Conservation (phyloP, 2,113 vertebrate species). For the Alectura lathami region DNA sequence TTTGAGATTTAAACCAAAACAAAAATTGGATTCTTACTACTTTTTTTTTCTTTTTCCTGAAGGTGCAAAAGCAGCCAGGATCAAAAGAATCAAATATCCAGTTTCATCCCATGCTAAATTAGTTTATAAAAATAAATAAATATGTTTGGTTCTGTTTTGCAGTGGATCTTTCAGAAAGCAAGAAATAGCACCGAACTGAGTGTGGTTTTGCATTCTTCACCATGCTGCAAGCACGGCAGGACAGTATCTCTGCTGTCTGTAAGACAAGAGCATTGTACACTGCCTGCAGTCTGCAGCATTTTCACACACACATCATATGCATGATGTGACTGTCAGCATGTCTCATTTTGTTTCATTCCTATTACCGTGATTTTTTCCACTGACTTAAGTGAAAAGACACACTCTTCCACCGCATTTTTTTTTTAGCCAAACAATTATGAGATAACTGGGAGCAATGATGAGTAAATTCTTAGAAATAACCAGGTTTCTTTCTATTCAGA, state of each 20-base stretch:
- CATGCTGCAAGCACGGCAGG: fast-evolving
- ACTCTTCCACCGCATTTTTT: not conserved
- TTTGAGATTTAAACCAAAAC: not conserved
- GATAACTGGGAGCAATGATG: not conserved
- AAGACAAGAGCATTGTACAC: not conserved
- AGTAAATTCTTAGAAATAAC: not conserved
- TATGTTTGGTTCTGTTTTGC: not conserved
- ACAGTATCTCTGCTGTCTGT: not conserved
- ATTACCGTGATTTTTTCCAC: not conserved
- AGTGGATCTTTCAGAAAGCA: not conserved
- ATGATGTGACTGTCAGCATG: not conserved
- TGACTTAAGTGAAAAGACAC: not conserved
- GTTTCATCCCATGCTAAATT: not conserved
- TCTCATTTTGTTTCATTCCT: not conserved
- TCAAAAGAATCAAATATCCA: not conserved
- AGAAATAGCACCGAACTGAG: not conserved
- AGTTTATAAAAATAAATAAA: not conserved
- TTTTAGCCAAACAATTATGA: not conserved
- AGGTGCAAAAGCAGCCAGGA: not conserved
- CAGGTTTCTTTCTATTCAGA: not conserved
- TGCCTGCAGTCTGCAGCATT: not conserved
- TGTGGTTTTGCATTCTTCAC: fast-evolving
- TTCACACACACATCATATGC: not conserved
- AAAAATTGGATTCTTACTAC: not conserved
- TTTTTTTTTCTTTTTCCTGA: not conserved